Evolutionary conservation across 2,113 vertebrate species (phyloP).

Genomic region (Cynoglossus semilaevis): DNA sequence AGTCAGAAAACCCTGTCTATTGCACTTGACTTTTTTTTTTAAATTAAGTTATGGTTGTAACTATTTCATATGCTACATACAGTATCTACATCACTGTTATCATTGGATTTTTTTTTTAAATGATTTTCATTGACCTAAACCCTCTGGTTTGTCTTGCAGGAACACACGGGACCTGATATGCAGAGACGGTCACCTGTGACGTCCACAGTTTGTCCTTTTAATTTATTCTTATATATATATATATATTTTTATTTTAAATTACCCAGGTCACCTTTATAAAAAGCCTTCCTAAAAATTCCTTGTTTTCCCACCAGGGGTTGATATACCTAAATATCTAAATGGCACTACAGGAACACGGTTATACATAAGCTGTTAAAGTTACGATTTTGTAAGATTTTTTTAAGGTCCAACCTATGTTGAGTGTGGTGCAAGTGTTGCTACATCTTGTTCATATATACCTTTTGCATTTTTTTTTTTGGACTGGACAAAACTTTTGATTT

Average conservation of each 20-base stretch:
- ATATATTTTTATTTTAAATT: not conserved
- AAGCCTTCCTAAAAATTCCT: not conserved
- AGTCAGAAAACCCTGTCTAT: too few species aligned
- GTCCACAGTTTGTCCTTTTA: slow-evolving; percentile 9
- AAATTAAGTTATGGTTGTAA: too few species aligned
- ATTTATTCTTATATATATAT: slow-evolving; percentile 5
- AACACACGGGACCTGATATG: slow-evolving; percentile 33
- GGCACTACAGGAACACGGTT: not conserved
- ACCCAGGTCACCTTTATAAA: not conserved
- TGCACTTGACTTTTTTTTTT: too few species aligned
- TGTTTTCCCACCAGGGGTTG: too few species aligned
- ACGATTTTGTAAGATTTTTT: slow-evolving; percentile 2
- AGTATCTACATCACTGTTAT: too few species aligned
- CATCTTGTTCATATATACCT: too few species aligned
- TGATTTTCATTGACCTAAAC: not conserved
- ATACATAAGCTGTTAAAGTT: not conserved
- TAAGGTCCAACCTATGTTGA: not conserved
- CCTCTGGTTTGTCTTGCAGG: slow-evolving; percentile 50
- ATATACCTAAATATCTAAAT: too few species aligned
- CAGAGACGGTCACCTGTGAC: not conserved
- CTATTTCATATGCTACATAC: too few species aligned
- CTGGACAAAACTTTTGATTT: too few species aligned
- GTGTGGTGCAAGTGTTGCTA: not conserved
- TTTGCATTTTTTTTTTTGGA: too few species aligned
- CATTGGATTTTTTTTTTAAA: too few species aligned